Percentiles rank a stretch among this genome's conserved stretches.
Conservation (phyloP, 1,140 invertebrate genomes). For the Armadillidium nasatum region DNA sequence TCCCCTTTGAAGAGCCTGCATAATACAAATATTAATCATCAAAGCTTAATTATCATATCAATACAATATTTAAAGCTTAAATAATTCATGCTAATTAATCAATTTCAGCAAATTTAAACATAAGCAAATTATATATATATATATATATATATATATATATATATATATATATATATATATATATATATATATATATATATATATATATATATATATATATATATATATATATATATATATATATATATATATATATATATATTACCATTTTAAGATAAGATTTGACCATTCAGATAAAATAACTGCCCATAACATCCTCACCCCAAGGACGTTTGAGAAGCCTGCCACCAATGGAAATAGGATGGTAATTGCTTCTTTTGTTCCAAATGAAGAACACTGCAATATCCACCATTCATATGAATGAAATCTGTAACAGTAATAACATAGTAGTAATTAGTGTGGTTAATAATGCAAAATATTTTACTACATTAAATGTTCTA, state of each 20-base stretch:
- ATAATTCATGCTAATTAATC: no score
- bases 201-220: not conserved
- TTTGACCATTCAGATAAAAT: conserved; percentile 42
- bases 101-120: not conserved
- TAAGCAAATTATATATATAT: not conserved
- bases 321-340: conserved; percentile 35
- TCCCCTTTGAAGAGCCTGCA: conserved; percentile 59
- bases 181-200: not conserved
- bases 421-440: conserved; percentile 30
- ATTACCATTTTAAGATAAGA: conserved; percentile 40
- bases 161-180: not conserved
- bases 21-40: conserved; percentile 24
- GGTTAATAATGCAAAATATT: no score
- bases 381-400: conserved; percentile 32
- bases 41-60: not conserved
- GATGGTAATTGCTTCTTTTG: conserved; percentile 36
- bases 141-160: not conserved
- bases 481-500: no score
- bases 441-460: not conserved
- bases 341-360: conserved; percentile 41
- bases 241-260: not conserved
- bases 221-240: not conserved
- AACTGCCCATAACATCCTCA: conserved; percentile 37
- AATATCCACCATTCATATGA: conserved; percentile 39
- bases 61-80: not conserved